A percentile compares a stretch with the other conserved stretches of the same genome.
Evolutionary conservation across 2,113 vertebrate species (phyloP).

Genomic region (Pimephales promelas): DNA sequence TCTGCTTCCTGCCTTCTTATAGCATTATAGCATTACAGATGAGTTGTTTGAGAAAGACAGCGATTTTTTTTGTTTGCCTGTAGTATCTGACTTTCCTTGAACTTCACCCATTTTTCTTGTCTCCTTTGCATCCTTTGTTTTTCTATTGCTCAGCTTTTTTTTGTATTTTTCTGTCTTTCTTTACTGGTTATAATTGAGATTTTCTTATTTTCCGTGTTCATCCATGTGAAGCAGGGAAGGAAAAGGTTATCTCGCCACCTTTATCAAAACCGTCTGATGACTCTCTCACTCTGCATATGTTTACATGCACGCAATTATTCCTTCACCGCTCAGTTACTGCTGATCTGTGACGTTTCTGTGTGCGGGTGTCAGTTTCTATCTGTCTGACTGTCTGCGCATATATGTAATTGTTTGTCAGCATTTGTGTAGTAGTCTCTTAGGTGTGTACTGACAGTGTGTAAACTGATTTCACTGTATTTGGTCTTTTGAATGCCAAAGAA

Average conservation of each 20-base stretch:
- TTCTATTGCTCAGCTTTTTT: background rate
- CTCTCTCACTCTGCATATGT: conserved; percentile 32
- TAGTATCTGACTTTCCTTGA: background rate
- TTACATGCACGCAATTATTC: conserved; percentile 25
- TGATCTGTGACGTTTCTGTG: background rate
- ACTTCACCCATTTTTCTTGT: background rate
- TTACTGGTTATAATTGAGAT: conserved; percentile 40
- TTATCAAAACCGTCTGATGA: conserved; percentile 31
- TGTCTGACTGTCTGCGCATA: background rate
- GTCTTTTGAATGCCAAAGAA: background rate
- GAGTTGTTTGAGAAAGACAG: conserved; percentile 19
- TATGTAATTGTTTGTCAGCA: background rate
- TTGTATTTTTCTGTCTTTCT: background rate
- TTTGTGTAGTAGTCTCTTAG: background rate
- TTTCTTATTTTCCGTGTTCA: conserved; percentile 37
- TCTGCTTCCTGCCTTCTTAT: background rate
- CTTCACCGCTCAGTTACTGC: background rate
- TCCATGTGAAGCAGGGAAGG: conserved; percentile 27
- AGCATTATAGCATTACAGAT: conserved; percentile 4
- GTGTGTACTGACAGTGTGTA: background rate
- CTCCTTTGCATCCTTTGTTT: background rate
- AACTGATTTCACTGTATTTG: conserved; percentile 1
- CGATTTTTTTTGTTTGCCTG: background rate
- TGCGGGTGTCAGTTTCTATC: background rate
- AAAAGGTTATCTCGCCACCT: conserved; percentile 52